Base-by-base conservation (phyloP, 2,888 invertebrate species). In the Dynastes maya region DNA sequence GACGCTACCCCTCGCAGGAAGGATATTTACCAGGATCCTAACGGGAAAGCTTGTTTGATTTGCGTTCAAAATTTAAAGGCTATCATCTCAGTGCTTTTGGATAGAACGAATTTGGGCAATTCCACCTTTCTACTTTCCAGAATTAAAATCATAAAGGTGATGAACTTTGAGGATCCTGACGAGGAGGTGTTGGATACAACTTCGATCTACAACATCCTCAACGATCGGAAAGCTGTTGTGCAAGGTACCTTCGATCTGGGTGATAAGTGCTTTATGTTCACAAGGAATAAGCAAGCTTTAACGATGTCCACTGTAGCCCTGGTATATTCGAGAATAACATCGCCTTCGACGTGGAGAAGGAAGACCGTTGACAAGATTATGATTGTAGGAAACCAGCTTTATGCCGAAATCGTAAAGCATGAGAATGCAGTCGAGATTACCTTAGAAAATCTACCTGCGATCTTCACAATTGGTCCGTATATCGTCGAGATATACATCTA, bases 311-410 rank as follows among this genome's bases (percentile, higher is more conserved):
- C 92, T 0, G 90, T 92, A 5, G 91, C 92, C 2, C 88, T 93
- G 87, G 91, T 93, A 0, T 94, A 94, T 82, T 90, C 93, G 0
- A 91, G 92, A 83, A 92, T 94, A 81, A 92, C 93, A 2, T 91
- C 92, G 0, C 91, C 93, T 0, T 91, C 91, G 74, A 89, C 91
- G 0, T 92, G 92, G 92, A 90, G 90, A 82, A 89, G 89, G 6
- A 90, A 89, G 79, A 92, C 91, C 0, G 81, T 92, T 0, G 91
- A 92, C 83, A 92, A 92, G 86, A 89, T 92, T 71, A 85, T 92
- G 83, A 89, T 91, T 5, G 87, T 92, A 16, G 92, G 92, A 0
- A 92, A 91, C 81, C 91, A 92, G 82, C 85, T 92, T n/a, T 92
- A 90, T 80, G 82, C 89, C n/a, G 91, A 92, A 82, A 90, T 91